Percentiles rank a stretch among this genome's conserved stretches.
Conservation (phyloP, 2,888 invertebrate species). For the Latrodectus elegans region DNA sequence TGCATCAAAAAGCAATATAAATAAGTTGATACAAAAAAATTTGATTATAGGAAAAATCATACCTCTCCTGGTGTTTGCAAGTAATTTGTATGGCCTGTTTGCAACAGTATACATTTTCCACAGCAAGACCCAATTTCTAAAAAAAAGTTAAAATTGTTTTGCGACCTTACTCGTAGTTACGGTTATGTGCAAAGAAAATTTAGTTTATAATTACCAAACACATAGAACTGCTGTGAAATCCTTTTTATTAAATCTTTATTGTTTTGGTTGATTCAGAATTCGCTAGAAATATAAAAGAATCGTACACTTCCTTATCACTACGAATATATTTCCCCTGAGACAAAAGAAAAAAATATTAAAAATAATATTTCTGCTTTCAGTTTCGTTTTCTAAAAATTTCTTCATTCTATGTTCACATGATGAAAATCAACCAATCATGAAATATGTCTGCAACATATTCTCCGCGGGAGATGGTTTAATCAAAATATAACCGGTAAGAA, state of each 20-base stretch:
- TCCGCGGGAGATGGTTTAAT: conserved; percentile 51
- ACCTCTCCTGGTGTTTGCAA: conserved; percentile 90
- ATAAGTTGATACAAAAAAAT: conserved; percentile 28
- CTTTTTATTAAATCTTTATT: no score
- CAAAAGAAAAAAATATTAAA: no score
- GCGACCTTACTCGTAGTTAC: not conserved
- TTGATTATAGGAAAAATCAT: conserved; percentile 66
- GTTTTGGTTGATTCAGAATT: no score
- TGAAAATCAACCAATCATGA: conserved; percentile 30
- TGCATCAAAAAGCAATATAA: not conserved
- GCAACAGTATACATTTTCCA: conserved; percentile 86
- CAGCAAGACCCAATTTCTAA: no score
- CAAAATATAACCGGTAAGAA: conserved; percentile 1
- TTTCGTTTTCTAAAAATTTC: not conserved
- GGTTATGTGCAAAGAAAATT: no score
- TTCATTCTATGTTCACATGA: conserved; percentile 32
- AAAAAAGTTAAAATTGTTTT: not conserved
- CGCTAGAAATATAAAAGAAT: no score
- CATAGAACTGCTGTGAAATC: not conserved
- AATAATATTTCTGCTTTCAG: no score
- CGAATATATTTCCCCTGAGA: no score
- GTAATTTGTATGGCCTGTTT: conserved; percentile 90
- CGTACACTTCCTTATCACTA: no score
- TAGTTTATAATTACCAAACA: no score
- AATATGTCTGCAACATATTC: conserved; percentile 52